These are phyloP conservation scores for Pipa parva DNA, from an alignment of 2,113 vertebrate species.

Conservation along the genomic window DNA sequence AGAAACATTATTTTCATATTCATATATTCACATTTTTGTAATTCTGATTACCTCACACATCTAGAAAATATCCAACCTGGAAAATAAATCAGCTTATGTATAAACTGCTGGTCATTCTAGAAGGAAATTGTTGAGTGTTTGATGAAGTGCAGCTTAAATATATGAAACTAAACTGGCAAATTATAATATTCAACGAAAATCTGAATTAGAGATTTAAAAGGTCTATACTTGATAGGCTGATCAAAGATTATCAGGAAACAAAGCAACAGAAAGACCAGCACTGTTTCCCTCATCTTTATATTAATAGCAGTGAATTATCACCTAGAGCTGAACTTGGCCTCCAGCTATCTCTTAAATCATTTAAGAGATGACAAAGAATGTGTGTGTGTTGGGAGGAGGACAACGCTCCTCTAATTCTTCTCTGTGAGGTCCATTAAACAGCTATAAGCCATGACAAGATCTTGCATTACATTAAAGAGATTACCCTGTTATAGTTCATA, in stretches of 20 bases:
- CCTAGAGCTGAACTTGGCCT: conserved; percentile 67
- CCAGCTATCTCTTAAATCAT: conserved; percentile 78
- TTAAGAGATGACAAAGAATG: conserved; percentile 68
- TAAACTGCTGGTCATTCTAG: background rate
- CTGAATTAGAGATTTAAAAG: background rate
- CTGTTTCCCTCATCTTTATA: conserved; percentile 65
- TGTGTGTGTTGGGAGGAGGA: conserved; percentile 54
- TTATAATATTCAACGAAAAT: background rate
- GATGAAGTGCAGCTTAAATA: background rate
- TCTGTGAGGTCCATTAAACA: conserved; percentile 82
- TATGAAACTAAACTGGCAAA: background rate
- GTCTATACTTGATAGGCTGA: background rate
- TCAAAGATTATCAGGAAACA: background rate
- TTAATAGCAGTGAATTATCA: conserved; percentile 72
- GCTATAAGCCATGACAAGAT: conserved; percentile 81
- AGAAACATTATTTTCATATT: no score
- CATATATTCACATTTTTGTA: no score
- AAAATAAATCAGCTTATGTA: no score
- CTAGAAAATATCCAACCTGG: no score
- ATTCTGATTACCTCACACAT: no score
- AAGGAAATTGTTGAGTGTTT: background rate
- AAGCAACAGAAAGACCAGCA: conserved; percentile 51
- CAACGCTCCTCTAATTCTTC: conserved; percentile 78
- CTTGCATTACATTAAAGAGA: conserved; percentile 84
- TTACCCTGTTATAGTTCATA: conserved; percentile 82